A percentile compares a stretch with the other conserved stretches of the same genome.
These are phyloP conservation scores for Sympetrum striolatum DNA, from an alignment of 2,888 invertebrate genomes.

Conservation along the genomic window DNA sequence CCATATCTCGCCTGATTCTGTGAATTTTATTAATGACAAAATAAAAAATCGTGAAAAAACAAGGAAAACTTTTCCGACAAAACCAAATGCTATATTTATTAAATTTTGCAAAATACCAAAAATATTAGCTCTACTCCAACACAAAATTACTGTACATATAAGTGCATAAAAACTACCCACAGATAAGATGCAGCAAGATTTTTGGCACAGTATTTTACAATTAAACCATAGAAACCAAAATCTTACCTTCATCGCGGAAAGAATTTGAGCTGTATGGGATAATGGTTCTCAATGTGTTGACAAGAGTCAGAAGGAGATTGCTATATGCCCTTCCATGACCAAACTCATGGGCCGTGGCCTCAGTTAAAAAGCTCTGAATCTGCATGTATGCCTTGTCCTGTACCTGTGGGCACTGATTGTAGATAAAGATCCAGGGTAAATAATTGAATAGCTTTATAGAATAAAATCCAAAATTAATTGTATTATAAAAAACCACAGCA, in stretches of 20 bases:
- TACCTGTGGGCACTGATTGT: conserved; percentile 55
- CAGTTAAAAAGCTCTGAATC: conserved; percentile 59
- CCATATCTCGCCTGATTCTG: too few relatives aligned
- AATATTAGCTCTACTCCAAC: too few relatives aligned
- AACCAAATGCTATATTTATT: too few relatives aligned
- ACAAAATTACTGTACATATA: too few relatives aligned
- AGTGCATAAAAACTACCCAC: too few relatives aligned
- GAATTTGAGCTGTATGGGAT: conserved; percentile 66
- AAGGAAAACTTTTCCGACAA: too few relatives aligned
- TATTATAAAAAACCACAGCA: too few relatives aligned
- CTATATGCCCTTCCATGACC: conserved; percentile 56
- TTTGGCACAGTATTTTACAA: too few relatives aligned
- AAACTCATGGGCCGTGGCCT: conserved; percentile 53
- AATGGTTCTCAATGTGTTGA: conserved; percentile 67
- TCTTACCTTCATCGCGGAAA: conserved; percentile 69
- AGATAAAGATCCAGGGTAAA: background rate
- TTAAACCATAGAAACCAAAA: background rate
- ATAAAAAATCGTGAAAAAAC: too few relatives aligned
- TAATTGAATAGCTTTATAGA: background rate
- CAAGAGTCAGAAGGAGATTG: conserved; percentile 65
- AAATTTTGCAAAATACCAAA: too few relatives aligned
- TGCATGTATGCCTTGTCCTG: conserved; percentile 66
- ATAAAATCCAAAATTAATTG: background rate
- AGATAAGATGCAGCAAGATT: too few relatives aligned
- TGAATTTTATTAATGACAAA: too few relatives aligned